These are phyloP conservation scores for Poecilia wingei DNA, from an alignment of 2,797 vertebrate species.

Conservation along the genomic window DNA sequence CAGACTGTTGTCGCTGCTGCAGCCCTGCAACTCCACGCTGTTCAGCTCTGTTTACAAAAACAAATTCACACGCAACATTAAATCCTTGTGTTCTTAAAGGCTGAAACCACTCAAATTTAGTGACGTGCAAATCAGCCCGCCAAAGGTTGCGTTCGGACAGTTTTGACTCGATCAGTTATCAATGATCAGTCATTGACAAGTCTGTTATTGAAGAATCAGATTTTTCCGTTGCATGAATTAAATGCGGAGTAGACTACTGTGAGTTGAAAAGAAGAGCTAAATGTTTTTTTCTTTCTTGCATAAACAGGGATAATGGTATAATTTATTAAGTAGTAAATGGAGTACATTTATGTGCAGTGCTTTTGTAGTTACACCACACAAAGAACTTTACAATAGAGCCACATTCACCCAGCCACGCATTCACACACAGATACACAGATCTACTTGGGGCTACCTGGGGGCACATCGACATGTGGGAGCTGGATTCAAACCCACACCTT, in stretches of 20 bases:
- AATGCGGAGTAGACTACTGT: not conserved
- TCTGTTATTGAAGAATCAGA: not conserved
- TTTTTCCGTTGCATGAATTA: not conserved
- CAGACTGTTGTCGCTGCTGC: conserved; percentile 93
- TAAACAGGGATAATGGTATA: not conserved
- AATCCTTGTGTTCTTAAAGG: not conserved
- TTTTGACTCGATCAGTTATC: not conserved
- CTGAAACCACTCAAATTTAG: not conserved
- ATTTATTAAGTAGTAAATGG: not conserved
- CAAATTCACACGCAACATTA: conserved; percentile 13
- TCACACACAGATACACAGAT: not conserved
- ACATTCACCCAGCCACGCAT: not conserved
- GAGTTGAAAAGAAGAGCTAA: not conserved
- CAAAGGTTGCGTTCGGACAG: not conserved
- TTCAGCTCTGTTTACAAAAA: conserved; percentile 86
- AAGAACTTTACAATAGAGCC: not conserved
- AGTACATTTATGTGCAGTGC: not conserved
- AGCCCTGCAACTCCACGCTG: conserved; percentile 91
- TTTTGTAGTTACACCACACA: not conserved
- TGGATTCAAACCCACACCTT: not conserved
- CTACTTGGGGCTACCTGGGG: not conserved
- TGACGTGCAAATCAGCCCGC: not conserved
- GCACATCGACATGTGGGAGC: not conserved
- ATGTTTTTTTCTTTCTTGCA: too few species aligned
- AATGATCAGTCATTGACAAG: not conserved